Base-by-base conservation (phyloP, 2,888 invertebrate genomes). In the Azorinus chamasolen region DNA sequence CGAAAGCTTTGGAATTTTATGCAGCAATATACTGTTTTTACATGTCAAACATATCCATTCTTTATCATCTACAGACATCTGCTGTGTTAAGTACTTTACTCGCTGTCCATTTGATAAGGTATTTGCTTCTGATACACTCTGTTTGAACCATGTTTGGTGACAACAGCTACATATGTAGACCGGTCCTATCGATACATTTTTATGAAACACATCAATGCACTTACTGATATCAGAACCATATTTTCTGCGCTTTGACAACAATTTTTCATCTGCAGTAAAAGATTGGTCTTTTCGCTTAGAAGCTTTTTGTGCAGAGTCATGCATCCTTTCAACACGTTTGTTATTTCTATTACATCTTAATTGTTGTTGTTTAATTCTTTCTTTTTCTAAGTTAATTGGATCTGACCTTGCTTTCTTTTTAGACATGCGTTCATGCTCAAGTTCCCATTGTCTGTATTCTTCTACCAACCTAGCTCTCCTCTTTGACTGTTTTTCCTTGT, bases 11-110 rank as follows among this genome's bases (percentile, higher is more conserved):
- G 65, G 65, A n/a, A 55, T 39, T 65, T 58, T 79, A 8, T 75
- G 76, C 63, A 18, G 50, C 43, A 32, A 64, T 45, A 63, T 69
- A 37, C 12, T 65, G 27, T 32, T 58, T 70, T 75, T 65, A 63
- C 64, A 74, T 50, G 22, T 58, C 14, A 14, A 61, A 66, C 50
- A 62, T 27, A 27, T 32, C 32, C 32, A 32, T 10, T 32, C 10
- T 32, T 32, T 32, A 10, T 32, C 10, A 10, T 32, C 32, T 6
- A 32, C 32, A 6, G 32, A 32, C 5, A 32, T 32, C 10, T 6
- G 5, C 4, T 32, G 4, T 50, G 70, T 51, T 57, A 74, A 37
- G 62, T 63, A 74, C 41, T 65, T 53, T 37, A 20, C 25, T 51
- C 65, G 51, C 50, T 46, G 54, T 1, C 27, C 14, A 20, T 32